phyloP scores from a whole-genome alignment of 2,113 vertebrate genomes.

The Prionailurus bengalensis region DNA sequence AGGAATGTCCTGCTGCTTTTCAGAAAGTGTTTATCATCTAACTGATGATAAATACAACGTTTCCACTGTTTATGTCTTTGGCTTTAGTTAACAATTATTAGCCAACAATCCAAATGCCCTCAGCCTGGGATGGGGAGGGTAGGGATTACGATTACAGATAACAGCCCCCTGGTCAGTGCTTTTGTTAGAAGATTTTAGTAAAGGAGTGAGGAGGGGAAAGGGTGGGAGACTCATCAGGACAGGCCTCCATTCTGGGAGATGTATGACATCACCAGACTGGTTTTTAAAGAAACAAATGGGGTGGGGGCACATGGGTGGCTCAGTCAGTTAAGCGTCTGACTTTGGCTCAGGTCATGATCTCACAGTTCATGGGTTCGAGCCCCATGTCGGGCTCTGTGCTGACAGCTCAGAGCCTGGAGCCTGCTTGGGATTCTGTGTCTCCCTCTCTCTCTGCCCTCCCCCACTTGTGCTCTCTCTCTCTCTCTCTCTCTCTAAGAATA shows the following conservation, averaged over 20 bases:
- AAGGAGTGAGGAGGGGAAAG: not conserved
- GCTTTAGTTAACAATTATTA: not conserved
- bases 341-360: no score
- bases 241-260: not conserved
- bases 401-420: no score
- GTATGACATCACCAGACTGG: no score
- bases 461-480: no score
- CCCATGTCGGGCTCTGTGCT: no score
- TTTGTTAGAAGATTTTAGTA: not conserved
- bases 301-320: no score
- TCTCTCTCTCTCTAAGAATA: no score
- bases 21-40: not conserved
- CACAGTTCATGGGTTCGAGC: no score
- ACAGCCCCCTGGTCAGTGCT: not conserved
- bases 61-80: not conserved
- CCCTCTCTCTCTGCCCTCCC: no score
- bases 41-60: not conserved
- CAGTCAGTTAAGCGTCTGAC: no score
- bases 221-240: not conserved
- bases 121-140: no score
- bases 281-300: not conserved
- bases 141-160: not conserved
- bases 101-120: not conserved
- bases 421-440: no score
- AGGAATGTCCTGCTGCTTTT: not conserved